Evolutionary conservation across 2,888 invertebrate genomes (phyloP), one percentile per base, ranked within the genome.

Genomic region (Pachydiplax longipennis): DNA sequence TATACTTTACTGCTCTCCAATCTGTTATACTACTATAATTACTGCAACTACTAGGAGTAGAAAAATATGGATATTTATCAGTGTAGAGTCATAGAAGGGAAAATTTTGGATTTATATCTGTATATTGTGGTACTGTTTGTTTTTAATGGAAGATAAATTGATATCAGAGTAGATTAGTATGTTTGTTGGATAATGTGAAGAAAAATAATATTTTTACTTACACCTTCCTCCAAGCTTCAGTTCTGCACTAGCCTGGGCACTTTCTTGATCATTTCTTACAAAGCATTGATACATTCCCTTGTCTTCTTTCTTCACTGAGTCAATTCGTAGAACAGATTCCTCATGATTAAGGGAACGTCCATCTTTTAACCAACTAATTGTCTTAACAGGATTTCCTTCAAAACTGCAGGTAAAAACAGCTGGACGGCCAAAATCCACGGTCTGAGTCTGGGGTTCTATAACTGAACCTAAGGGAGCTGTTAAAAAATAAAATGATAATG

Each of bases 261-360:
- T 98, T 94, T 98, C 98, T 93, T 98, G 97, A 93, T 98, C 98
- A 93, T 98, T 98, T 91, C 98, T 95, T 90, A 98, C 97, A 93
- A 99, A 98, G 93, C 99, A 99, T 93, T 99, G 99, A 94, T 99
- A 99, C 98, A 99, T 99, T 93, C 99, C 99, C 93, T 98, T 98
- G 94, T 99, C 99, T 94, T 98, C 98, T 93, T 98, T 97, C 94
- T 98, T 97, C 0, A 99, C 98, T 1, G 98, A 97, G 93, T 97
- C 97, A 93, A 99, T 98, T 92, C 97, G 96, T 81, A 99, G 94
- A 91, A 97, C 96, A 8, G 97, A 92, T 93, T 98, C 98, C 92
- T 96, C 96, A 93, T 97, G 97, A 91, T 97, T 97, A 93, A 99
- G 95, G 91, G 96, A 96, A 94, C 97, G 97, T 92, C 99, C 98